Base-by-base conservation (phyloP, 2,888 invertebrate genomes). In the Fissipunctia ypsillon region DNA sequence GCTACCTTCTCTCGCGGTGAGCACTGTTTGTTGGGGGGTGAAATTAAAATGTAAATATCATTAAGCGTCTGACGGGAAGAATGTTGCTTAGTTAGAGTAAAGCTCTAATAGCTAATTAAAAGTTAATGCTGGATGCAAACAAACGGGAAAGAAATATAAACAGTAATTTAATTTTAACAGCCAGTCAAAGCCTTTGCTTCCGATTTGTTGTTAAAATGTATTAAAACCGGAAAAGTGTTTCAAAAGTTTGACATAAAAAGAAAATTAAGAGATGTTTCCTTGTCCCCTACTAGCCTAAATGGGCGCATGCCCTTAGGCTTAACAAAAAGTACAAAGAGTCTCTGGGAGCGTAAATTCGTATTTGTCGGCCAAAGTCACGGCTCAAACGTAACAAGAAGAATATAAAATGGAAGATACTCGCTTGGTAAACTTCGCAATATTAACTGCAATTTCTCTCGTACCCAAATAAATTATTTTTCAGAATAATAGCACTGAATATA, bases 11-110 rank as follows among this genome's bases (percentile, higher is more conserved):
- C 63, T 16, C 48, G 54, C 60, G 61, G 45, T 9, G 28, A 31
- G 59, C 19, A 67, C 74, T 82, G 84, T 82, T 83, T 84, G 75
- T 71, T 56, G 68, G 48, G 7, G 50, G 72, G 69, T 75, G 60
- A 82, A 80, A 84, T 84, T 78, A 76, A 77, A 86, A 78, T 81
- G 66, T 77, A 75, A 83, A 78, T 84, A 81, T 60, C 65, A 73
- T 71, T 73, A 65, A 80, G 45, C 38, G 54, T 71, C 54, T 56
- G 64, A 74, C 61, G 71, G 61, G 57, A 75, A 80, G 52, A 81
- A 76, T 64, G 48, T 56, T 67, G 60, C 69, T 69, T 54, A 66
- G 45, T 72, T 31, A 71, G 41, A 65, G 61, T n/a, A 45, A 56
- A 67, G 59, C 35, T 60, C 19, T 52, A 57, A 80, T 73, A 64